These are phyloP conservation scores for Cydia splendana DNA, from an alignment of 1,140 invertebrate species.

Conservation along the genomic window DNA sequence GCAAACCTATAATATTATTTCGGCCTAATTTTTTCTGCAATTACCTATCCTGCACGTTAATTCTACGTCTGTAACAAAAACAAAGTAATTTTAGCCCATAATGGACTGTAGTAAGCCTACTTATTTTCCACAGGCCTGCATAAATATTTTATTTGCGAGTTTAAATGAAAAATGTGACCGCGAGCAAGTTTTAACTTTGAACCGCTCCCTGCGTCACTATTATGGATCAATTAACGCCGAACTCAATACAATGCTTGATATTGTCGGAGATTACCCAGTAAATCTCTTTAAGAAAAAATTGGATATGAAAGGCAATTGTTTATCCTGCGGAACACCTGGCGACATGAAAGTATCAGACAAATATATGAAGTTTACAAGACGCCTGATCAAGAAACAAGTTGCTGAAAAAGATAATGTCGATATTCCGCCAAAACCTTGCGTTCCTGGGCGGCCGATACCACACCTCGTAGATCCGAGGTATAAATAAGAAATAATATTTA, in stretches of 20 bases:
- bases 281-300: background rate
- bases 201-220: background rate
- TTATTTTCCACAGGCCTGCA: background rate
- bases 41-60: too few relatives aligned
- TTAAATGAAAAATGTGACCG: background rate
- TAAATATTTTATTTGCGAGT: background rate
- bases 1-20: too few relatives aligned
- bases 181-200: background rate
- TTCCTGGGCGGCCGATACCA: background rate
- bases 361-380: background rate
- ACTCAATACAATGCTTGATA: background rate
- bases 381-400: background rate
- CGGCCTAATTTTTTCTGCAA: background rate
- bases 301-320: background rate
- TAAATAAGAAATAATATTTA: background rate
- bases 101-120: too few relatives aligned
- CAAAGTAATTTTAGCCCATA: too few relatives aligned
- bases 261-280: background rate
- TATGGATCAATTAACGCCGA: background rate
- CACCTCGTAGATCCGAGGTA: constrained; percentile 12
- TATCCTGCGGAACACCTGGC: constrained; percentile 2
- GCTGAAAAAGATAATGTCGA: background rate
- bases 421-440: background rate
- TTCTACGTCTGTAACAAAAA: too few relatives aligned
- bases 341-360: background rate